phyloP scores from a whole-genome alignment of 2,797 vertebrate species.

The Danio aesculapii region DNA sequence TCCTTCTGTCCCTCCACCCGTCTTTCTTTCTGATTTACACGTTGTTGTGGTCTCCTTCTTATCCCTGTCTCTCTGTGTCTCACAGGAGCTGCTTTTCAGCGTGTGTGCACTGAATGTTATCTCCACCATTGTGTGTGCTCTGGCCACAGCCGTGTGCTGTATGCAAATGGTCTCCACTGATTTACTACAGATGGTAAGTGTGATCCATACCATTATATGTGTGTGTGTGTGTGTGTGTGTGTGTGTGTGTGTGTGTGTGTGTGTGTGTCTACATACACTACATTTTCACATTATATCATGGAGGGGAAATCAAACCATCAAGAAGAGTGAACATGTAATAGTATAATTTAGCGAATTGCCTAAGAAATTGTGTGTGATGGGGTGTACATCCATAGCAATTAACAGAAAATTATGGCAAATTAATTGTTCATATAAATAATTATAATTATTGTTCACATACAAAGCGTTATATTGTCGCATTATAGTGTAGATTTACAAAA shows the following conservation, averaged over 20 bases:
- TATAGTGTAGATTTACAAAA: conserved; percentile 1
- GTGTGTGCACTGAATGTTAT: conserved; percentile 97
- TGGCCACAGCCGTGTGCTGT: conserved; percentile 98
- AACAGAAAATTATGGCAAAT: neutral
- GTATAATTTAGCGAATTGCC: neutral
- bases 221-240: neutral
- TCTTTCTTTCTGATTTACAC: conserved; percentile 50
- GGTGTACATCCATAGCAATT: neutral
- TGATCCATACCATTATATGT: conserved; percentile 23
- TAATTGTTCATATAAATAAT: neutral
- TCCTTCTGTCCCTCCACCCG: conserved; percentile 1
- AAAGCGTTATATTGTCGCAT: neutral
- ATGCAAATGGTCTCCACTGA: conserved; percentile 99
- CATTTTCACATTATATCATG: conserved; percentile 48
- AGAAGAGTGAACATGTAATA: conserved; percentile 55
- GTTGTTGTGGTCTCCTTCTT: conserved; percentile 52
- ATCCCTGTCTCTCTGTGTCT: conserved; percentile 56
- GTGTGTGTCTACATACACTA: conserved; percentile 23
- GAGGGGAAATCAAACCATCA: conserved; percentile 49
- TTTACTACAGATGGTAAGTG: conserved; percentile 96
- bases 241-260: neutral
- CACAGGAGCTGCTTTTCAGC: conserved; percentile 96
- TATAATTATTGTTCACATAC: neutral
- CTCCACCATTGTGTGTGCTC: conserved; percentile 97
- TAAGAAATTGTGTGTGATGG: neutral